A percentile compares a stretch with the other conserved stretches of the same genome.
Evolutionary conservation across 1,140 invertebrate genomes (phyloP).

Genomic region (Drosophila nigromelanica): DNA sequence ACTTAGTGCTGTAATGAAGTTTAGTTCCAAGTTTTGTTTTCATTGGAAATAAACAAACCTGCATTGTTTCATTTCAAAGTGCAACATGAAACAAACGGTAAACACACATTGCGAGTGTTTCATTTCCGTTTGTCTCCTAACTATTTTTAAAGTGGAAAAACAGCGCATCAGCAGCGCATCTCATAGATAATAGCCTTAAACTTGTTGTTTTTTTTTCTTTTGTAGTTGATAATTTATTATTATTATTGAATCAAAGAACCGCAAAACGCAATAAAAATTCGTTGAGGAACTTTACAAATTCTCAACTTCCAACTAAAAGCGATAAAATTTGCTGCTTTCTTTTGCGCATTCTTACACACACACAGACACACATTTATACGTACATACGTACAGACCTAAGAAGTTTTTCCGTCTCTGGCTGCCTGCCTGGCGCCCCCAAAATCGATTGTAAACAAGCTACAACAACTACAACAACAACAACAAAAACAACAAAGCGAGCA

Average conservation of each 20-base stretch:
- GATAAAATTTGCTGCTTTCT: slow-evolving; percentile 67
- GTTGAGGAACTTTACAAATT: slow-evolving; percentile 62
- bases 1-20: too few relatives aligned
- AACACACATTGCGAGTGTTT: neutral
- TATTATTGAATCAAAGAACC: slow-evolving; percentile 64
- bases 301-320: slow-evolving; percentile 74
- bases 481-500: slow-evolving; percentile 38
- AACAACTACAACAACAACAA: slow-evolving; percentile 41
- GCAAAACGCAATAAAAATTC: slow-evolving; percentile 65
- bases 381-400: slow-evolving; percentile 22
- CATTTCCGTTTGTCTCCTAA: slow-evolving; percentile 5
- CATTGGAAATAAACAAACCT: too few relatives aligned
- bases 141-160: neutral
- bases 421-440: slow-evolving; percentile 79
- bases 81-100: too few relatives aligned
- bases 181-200: slow-evolving; percentile 12
- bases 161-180: slow-evolving; percentile 2
- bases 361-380: slow-evolving; percentile 21
- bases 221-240: slow-evolving; percentile 52
- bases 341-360: slow-evolving; percentile 49
- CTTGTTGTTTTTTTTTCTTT: slow-evolving; percentile 2
- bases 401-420: slow-evolving; percentile 55
- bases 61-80: neutral
- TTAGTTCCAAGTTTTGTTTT: too few relatives aligned
- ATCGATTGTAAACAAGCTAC: slow-evolving; percentile 80